These are phyloP conservation scores for Gymnocypris eckloni DNA, from an alignment of 2,797 vertebrate species.

Conservation along the genomic window DNA sequence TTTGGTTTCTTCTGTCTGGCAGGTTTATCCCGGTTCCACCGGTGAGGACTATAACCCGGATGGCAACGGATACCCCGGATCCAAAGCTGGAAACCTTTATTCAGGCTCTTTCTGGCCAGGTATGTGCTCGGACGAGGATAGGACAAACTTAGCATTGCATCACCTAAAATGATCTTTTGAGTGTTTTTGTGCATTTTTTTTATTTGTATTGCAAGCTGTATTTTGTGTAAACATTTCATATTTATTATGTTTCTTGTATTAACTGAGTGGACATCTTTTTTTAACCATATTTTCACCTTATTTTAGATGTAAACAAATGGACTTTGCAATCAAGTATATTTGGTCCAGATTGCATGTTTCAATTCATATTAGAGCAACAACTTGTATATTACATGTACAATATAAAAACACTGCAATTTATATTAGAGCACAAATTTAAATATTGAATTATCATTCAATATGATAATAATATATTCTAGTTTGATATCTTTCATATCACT, in stretches of 20 bases:
- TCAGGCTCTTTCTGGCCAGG: constrained; percentile 91
- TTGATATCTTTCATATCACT: not conserved
- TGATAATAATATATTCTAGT: not conserved
- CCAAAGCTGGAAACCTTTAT: constrained; percentile 89
- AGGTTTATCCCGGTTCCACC: constrained; percentile 80
- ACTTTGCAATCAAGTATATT: not conserved
- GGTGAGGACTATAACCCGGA: constrained; percentile 92
- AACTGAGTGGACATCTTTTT: not conserved
- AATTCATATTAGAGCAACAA: not conserved
- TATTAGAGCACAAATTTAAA: not conserved
- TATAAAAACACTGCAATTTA: not conserved
- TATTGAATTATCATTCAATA: not conserved
- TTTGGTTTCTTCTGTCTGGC: constrained; percentile 10
- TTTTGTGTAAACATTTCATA: too few species aligned
- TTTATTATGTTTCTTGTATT: not conserved
- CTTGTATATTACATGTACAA: not conserved
- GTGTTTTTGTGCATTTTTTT: too few species aligned
- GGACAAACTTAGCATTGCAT: not conserved
- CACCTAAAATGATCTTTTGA: too few species aligned
- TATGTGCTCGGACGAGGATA: constrained; percentile 62
- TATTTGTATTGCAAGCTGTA: too few species aligned
- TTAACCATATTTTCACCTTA: not conserved
- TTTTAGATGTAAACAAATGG: not conserved
- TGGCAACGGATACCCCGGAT: constrained; percentile 79
- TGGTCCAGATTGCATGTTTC: not conserved